phyloP scores from a whole-genome alignment of 1,140 invertebrate genomes.

The Laupala kohalensis region DNA sequence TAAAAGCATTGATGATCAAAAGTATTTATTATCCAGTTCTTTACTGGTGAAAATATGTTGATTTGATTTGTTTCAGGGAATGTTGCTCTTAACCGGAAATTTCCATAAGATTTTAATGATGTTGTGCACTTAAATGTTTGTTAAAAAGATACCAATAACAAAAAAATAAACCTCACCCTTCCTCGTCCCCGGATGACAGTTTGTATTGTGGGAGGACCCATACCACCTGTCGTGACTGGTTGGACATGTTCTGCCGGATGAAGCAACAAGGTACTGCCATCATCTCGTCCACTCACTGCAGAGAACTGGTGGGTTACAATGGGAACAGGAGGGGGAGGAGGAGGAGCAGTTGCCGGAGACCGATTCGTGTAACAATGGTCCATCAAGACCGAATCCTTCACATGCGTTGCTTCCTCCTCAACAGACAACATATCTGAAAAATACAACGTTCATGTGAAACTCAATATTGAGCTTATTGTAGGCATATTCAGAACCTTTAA shows the following conservation, averaged over 20 bases:
- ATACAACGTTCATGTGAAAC: not conserved
- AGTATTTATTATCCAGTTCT: no score
- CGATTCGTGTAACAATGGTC: slow-evolving; percentile 35
- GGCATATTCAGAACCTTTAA: no score
- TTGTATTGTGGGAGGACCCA: not conserved
- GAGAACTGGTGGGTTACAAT: not conserved
- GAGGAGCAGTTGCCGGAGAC: slow-evolving; percentile 21
- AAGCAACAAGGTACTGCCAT: not conserved
- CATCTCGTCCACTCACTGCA: not conserved
- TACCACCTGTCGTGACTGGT: not conserved
- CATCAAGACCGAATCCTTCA: slow-evolving; percentile 26
- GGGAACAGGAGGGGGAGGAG: slow-evolving; percentile 13
- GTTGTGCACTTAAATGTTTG: no score
- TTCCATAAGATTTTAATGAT: no score
- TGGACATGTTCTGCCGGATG: not conserved
- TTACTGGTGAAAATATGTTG: no score
- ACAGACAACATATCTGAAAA: slow-evolving; percentile 32
- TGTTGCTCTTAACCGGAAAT: no score
- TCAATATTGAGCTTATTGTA: no score
- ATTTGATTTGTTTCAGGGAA: no score
- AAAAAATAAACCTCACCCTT: not conserved
- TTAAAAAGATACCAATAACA: no score
- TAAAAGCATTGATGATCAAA: no score
- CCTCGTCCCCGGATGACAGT: not conserved
- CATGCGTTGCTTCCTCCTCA: slow-evolving; percentile 26